Percentiles rank a stretch among this genome's conserved stretches.
Evolutionary conservation across 2,888 invertebrate species (phyloP).

Genomic region (Andrena hattorfiana): DNA sequence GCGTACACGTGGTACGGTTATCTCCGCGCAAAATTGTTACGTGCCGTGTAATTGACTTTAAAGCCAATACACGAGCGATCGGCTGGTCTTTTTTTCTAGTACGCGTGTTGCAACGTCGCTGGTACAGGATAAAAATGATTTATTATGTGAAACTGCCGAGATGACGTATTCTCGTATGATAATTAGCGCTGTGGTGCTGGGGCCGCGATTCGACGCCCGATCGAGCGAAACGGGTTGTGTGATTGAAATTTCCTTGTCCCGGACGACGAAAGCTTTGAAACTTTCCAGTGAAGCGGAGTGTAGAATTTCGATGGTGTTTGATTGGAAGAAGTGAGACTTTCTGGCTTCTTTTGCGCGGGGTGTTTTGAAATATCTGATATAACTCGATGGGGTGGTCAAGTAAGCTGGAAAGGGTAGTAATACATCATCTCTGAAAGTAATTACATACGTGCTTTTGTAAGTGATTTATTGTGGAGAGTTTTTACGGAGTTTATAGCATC

Average conservation of each 20-base stretch:
- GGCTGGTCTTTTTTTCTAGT: neutral
- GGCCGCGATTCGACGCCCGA: constrained; percentile 4
- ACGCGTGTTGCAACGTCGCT: neutral
- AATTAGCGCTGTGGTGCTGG: neutral
- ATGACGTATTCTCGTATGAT: neutral
- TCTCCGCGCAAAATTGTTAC: constrained; percentile 25
- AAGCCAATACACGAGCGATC: neutral
- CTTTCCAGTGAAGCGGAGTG: neutral
- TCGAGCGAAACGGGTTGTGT: constrained; percentile 20
- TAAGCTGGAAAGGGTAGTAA: too few species aligned
- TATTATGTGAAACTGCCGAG: constrained; percentile 5
- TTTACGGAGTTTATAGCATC: too few species aligned
- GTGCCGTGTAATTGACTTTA: constrained; percentile 20
- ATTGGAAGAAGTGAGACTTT: too few species aligned
- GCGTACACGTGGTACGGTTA: constrained; percentile 12
- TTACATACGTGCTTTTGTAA: too few species aligned
- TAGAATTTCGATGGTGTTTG: too few species aligned
- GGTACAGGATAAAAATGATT: constrained; percentile 6
- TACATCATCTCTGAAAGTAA: too few species aligned
- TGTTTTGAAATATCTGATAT: too few species aligned
- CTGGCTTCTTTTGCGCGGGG: too few species aligned
- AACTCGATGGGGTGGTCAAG: too few species aligned
- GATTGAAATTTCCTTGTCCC: constrained; percentile 22
- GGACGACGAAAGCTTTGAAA: constrained; percentile 1
- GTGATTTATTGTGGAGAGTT: too few species aligned